These are phyloP conservation scores for Haliclystus octoradiatus DNA, from an alignment of 30 jellyfish, hydroid and myxozoan genomes.

Conservation along the genomic window DNA sequence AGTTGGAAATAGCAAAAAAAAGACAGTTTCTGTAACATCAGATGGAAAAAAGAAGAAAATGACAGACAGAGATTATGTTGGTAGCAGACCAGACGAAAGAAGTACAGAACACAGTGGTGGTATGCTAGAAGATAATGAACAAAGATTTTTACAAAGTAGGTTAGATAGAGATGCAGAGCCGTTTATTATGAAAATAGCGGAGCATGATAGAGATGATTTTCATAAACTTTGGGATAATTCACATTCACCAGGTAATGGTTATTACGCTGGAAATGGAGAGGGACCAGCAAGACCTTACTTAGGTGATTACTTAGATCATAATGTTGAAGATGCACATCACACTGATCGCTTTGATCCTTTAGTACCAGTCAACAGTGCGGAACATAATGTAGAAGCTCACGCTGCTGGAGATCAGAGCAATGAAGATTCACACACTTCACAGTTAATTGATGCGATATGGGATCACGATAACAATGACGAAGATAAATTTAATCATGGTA, in stretches of 20 bases:
- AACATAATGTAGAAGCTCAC: not conserved
- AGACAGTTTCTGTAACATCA: not conserved
- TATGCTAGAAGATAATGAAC: slow-evolving; percentile 11
- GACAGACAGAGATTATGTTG: not conserved
- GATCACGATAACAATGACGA: slow-evolving; percentile 70
- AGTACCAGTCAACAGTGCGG: not conserved
- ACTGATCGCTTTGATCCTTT: slow-evolving; percentile 2
- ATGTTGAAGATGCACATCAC: slow-evolving; percentile 46
- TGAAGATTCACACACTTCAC: slow-evolving; percentile 63
- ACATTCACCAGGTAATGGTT: slow-evolving; percentile 88
- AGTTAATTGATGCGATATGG: slow-evolving; percentile 65
- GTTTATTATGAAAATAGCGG: slow-evolving; percentile 60
- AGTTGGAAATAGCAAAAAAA: too few relatives aligned
- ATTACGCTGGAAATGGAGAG: slow-evolving; percentile 77
- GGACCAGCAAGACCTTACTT: slow-evolving; percentile 74
- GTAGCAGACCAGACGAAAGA: not conserved
- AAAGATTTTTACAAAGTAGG: not conserved
- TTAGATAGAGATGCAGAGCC: slow-evolving; percentile 20
- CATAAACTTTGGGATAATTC: slow-evolving; percentile 65
- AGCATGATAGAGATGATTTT: slow-evolving; percentile 66
- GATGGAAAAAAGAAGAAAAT: not conserved
- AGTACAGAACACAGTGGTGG: slow-evolving; percentile 6
- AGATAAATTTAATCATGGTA: slow-evolving; percentile 28
- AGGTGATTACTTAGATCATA: slow-evolving; percentile 79
- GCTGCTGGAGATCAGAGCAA: slow-evolving; percentile 1